Evolutionary conservation across 2,113 vertebrate genomes (phyloP).

Genomic region (Fulmarus glacialis): DNA sequence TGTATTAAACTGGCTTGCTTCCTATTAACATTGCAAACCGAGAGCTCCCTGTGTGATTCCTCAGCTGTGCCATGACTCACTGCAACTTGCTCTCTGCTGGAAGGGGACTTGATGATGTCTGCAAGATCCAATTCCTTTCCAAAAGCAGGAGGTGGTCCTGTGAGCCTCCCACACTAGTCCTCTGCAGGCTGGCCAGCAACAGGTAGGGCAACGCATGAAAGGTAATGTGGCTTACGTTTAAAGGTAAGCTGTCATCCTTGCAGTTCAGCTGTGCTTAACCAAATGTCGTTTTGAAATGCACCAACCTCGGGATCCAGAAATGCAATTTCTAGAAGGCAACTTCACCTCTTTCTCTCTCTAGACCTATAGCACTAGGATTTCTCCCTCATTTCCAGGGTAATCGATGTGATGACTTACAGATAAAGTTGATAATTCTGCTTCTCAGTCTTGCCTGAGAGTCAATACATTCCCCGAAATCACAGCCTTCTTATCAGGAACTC

Average conservation of each 20-base stretch:
- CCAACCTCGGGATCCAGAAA: neutral
- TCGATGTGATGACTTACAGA: fast-evolving
- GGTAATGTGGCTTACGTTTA: neutral
- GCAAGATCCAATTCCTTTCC: neutral
- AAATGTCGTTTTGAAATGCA: neutral
- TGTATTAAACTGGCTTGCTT: neutral
- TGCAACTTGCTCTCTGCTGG: neutral
- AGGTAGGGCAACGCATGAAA: neutral
- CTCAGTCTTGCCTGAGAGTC: neutral
- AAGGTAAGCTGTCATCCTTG: neutral
- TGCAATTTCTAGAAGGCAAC: neutral
- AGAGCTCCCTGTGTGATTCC: neutral
- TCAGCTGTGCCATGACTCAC: neutral
- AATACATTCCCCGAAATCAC: neutral
- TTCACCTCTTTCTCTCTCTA: neutral
- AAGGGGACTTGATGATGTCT: neutral
- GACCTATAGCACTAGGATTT: neutral
- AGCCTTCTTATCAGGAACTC: neutral
- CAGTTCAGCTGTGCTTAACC: neutral
- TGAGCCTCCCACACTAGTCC: neutral
- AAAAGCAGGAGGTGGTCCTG: neutral
- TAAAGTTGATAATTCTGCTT: neutral
- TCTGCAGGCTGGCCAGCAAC: neutral
- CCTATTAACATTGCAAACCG: neutral
- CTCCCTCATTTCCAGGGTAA: neutral